Base-by-base conservation (phyloP, 2,888 invertebrate species). In the Selenia dentaria region DNA sequence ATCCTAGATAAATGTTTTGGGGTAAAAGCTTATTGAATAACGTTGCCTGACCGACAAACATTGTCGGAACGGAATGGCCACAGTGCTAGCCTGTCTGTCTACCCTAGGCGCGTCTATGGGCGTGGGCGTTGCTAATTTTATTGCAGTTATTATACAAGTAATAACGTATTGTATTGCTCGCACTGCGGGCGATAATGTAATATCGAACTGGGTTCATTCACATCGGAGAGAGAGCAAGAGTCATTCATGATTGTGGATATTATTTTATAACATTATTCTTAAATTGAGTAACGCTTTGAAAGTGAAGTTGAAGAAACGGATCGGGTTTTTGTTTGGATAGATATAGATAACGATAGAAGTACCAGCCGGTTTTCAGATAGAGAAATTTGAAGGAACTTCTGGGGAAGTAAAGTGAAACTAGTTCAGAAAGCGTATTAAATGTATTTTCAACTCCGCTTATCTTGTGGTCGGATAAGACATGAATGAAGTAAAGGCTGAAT, bases 11-110 rank as follows among this genome's bases (percentile, higher is more conserved):
- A 75, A 68, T 65, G 57, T 70, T 67, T 61, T 51, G 52, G 54
- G 55, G 49, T 76, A 65, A 79, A 73, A 79, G 74, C 67, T 49
- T 83, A 83, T 85, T 71, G 81, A 84, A 84, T 78, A 69, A 67
- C 65, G 55, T 70, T 61, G 73, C 67, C 72, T 72, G 69, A 64
- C 70, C 62, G 59, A 65, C 63, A 66, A 67, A 67, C 69, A 64
- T 78, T 65, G 70, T 58, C 38, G 58, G 59, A 59, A 57, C 38
- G 58, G 59, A 59, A 57, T 54, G 41, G 51, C 45, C 48, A 41
- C 26, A 61, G 54, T 62, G 58, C 49, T 51, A 51, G 59, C 46
- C 64, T 63, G 62, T 59, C 61, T 54, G 69, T 62, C 68, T 71
- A 51, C 62, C 20, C 62, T 62, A 60, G 62, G 65, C 64, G 64